Base-by-base conservation (phyloP, 2,113 vertebrate genomes). In the Ovis aries region DNA sequence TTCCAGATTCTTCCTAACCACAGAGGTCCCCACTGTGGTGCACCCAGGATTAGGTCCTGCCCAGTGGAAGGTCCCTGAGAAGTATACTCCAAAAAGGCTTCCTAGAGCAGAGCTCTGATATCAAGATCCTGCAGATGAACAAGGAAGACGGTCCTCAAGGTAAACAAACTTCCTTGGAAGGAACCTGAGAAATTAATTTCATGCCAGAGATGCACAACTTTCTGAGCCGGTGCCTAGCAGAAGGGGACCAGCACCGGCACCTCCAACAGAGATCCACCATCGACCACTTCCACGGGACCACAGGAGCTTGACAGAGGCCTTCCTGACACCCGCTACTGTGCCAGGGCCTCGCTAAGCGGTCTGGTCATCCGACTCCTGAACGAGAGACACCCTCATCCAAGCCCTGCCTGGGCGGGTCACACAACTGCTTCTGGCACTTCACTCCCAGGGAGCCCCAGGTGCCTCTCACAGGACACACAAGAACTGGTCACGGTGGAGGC, bases 291-390 rank as follows among this genome's bases (percentile, higher is more conserved):
- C 40, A 36, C 52, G 12, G 90, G 31, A 40, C 27, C 33, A 86
- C 8, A 9, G 74, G 55, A 36, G 40, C 6, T 5, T 2, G 45
- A 36, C 9, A 2, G 40, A 13, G 74, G 50, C 29, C 31, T 23
- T 78, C 31, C 43, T 0, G 10, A n/a, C 6, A 16, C 16, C 21
- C 0, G 0, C 14, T 5, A 2, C n/a, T 2, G 1, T 2, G 23
- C n/a, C 11, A 1, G 88, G 93, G 21, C 53, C 17, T 40, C 29
- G 52, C 19, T n/a, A 19, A 94, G 25, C 4, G 11, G 4, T 5
- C 50, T 1, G 14, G 23, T 29, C 25, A 7, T 83, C 87, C n/a
- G 48, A 60, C n/a, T 78, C 78, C 88, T 27, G 27, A 60, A 40
- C 6, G 14, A 86, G 31, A 14, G 53, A 45, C 11, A 12, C 9